Percentiles rank a stretch among this genome's conserved stretches.
phyloP scores from a whole-genome alignment of 2,888 invertebrate species.

The Trachelus stipa region DNA sequence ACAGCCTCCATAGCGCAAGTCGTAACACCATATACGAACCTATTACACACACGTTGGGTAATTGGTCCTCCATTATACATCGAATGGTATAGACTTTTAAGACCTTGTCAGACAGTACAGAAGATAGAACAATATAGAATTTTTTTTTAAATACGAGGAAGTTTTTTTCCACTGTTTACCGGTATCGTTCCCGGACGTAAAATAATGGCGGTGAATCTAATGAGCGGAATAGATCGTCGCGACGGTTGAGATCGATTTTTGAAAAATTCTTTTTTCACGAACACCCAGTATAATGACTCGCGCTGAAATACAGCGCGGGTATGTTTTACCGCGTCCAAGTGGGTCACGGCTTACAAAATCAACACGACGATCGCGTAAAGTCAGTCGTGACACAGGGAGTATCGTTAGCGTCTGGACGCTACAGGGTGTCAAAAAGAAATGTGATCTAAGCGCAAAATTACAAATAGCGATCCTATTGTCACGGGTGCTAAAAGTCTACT shows the following conservation, averaged over 20 bases:
- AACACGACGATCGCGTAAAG: conserved; percentile 21
- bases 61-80: conserved; percentile 1
- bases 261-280: background rate
- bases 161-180: conserved; percentile 3
- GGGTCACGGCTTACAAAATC: conserved; percentile 38
- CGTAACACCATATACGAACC: conserved; percentile 27
- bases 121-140: background rate
- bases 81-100: background rate
- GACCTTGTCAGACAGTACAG: background rate
- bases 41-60: conserved; percentile 5
- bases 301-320: conserved; percentile 6
- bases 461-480: background rate
- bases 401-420: background rate
- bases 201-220: conserved; percentile 1
- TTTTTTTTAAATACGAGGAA: background rate
- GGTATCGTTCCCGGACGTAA: background rate
- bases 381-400: conserved; percentile 16
- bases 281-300: conserved; percentile 10
- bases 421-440: background rate
- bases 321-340: conserved; percentile 27
- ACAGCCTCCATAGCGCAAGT: background rate
- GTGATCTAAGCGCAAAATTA: background rate
- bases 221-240: conserved; percentile 13
- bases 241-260: background rate
- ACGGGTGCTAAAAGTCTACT: background rate